Evolutionary conservation across 2,797 vertebrate genomes (phyloP), one percentile per base, ranked within the genome.

Genomic region (Setipinna tenuifilis): DNA sequence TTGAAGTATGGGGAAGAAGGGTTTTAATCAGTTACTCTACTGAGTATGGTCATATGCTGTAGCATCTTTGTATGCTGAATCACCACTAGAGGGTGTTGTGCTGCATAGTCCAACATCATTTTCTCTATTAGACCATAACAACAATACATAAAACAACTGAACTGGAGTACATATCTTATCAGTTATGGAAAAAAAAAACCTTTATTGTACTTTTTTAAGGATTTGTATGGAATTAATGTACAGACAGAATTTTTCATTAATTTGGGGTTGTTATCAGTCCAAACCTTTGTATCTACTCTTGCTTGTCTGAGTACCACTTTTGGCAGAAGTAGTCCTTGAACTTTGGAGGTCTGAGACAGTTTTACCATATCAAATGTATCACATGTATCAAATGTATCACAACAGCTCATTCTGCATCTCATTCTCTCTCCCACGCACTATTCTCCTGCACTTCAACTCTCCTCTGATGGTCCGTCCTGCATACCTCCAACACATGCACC

Each of bases 381-480:
- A n/a, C n/a, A n/a, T n/a, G n/a, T n/a, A n/a, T n/a, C n/a, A 61
- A 57, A 80, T 82, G 81, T 44, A 65, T 17, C 21, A 65, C 25
- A 82, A 19, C 54, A 59, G 21, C 78, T 41, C 58, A 65, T 41
- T 80, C 31, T 44, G 14, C 9, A 46, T 16, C n/a, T 65, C 31
- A 41, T 84, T 48, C 46, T 58, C 23, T 54, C 71, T 48, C 21
- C 21, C 28, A 23, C 50, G 0, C 21, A 25, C 78, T 59, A 2
- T 81, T 35, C 50, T 17, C 16, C 83, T 23, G n/a, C 19, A 31
- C 16, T 14, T 44, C 48, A 19, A 2, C 23, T 21, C 46, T 57
- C 83, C 4, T 84, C 41, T 84, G 35, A 83, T 78, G 81, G 61
- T 86, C 25, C 23, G 61, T 86, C 28, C 25, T 84, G 25, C 48